These are phyloP conservation scores for Gymnoscopelus microlampas DNA, from an alignment of 2,797 vertebrate species.

Conservation along the genomic window DNA sequence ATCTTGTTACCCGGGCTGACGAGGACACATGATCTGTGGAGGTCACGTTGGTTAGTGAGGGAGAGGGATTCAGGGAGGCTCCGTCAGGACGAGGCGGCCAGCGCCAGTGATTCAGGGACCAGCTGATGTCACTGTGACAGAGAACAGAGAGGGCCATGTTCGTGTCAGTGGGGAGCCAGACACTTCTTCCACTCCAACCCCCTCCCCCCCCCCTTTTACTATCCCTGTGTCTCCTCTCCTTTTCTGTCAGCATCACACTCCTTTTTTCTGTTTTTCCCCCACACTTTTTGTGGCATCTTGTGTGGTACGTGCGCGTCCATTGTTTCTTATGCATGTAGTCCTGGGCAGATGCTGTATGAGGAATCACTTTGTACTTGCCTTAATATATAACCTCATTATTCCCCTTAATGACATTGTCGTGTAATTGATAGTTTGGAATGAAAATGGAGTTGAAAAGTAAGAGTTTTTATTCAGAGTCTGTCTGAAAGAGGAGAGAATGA, in stretches of 20 bases:
- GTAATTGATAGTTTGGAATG: conserved; percentile 40
- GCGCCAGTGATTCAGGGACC: conserved; percentile 57
- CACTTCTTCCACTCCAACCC: conserved; percentile 41
- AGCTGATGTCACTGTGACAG: conserved; percentile 76
- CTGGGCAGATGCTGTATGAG: conserved; percentile 49
- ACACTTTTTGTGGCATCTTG: conserved; percentile 22
- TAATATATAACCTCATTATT: conserved; percentile 63
- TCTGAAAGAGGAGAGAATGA: conserved; percentile 34
- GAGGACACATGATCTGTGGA: conserved; percentile 54
- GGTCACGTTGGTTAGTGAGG: conserved; percentile 42
- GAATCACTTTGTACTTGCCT: conserved; percentile 47
- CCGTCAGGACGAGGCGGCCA: conserved; percentile 11
- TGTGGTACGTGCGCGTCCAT: conserved; percentile 42
- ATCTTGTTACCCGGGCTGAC: conserved; percentile 61
- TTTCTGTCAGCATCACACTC: conserved; percentile 30
- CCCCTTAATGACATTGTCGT: conserved; percentile 40
- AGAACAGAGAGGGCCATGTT: conserved; percentile 73
- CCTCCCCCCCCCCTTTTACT: conserved; percentile 8
- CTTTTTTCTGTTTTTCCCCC: conserved; percentile 21
- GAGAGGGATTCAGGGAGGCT: conserved; percentile 55
- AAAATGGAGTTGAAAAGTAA: conserved; percentile 44
- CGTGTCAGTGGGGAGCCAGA: conserved; percentile 67
- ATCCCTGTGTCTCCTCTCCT: conserved; percentile 33
- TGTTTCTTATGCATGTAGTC: conserved; percentile 26
- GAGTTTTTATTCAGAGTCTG: conserved; percentile 39